A percentile compares a stretch with the other conserved stretches of the same genome.
phyloP scores from a whole-genome alignment of 2,797 vertebrate species.

The Hephaestus fuliginosus region DNA sequence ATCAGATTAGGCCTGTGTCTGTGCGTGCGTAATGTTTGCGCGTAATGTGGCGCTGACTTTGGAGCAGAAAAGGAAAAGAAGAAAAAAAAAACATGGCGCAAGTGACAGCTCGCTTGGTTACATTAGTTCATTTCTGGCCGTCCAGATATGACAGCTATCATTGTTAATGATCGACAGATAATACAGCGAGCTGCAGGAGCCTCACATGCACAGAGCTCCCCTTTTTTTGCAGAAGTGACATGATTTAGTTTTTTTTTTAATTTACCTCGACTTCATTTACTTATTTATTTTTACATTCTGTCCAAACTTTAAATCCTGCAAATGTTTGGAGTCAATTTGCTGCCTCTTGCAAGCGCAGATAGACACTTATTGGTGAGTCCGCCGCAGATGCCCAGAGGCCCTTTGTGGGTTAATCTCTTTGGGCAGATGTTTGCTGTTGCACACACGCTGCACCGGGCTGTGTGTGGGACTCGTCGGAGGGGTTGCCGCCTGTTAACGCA shows the following conservation, averaged over 20 bases:
- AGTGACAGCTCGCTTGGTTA: background rate
- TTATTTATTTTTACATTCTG: background rate
- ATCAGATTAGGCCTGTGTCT: background rate
- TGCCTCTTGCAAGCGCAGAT: background rate
- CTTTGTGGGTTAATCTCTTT: constrained; percentile 46
- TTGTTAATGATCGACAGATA: constrained; percentile 44
- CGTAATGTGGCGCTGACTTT: background rate
- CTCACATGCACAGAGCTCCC: background rate
- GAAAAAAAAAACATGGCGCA: too few relatives aligned
- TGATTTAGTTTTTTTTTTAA: background rate
- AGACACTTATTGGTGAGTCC: constrained; percentile 16
- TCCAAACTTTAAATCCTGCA: background rate
- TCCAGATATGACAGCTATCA: constrained; percentile 17
- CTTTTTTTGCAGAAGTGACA: background rate
- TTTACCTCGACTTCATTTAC: background rate
- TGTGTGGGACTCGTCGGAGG: constrained; percentile 28
- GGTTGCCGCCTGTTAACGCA: constrained; percentile 39
- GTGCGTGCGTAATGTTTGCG: background rate
- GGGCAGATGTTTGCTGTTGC: constrained; percentile 58
- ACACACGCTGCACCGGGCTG: constrained; percentile 24
- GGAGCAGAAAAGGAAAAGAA: background rate
- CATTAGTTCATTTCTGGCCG: constrained; percentile 2
- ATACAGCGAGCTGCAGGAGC: background rate
- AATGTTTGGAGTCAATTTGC: background rate
- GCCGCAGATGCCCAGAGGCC: constrained; percentile 34